Conservation (phyloP, 2,888 invertebrate genomes). For the Mellilla xanthometata region DNA sequence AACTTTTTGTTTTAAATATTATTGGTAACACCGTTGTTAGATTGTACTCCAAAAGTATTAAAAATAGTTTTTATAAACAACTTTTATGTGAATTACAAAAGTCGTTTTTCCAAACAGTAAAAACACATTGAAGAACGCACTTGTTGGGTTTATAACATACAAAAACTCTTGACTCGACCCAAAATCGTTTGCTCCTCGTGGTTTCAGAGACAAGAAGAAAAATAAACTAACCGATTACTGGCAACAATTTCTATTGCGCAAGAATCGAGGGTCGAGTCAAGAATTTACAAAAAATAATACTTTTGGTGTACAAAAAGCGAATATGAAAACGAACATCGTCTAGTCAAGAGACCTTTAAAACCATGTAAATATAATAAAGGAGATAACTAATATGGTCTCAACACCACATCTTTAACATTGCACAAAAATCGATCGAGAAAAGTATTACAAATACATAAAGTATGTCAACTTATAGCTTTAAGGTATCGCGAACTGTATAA, state of each 20-base stretch:
- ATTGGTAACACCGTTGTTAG: slow-evolving; percentile 25
- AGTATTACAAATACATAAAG: slow-evolving; percentile 72
- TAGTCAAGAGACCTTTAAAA: slow-evolving; percentile 57
- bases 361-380: slow-evolving; percentile 51
- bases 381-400: slow-evolving; percentile 37
- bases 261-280: too few species aligned
- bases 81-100: too few species aligned
- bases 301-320: slow-evolving; percentile 39
- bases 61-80: too few species aligned
- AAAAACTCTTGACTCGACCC: too few species aligned
- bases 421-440: slow-evolving; percentile 54
- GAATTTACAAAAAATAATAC: not conserved
- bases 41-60: slow-evolving; percentile 28
- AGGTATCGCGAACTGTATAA: slow-evolving; percentile 72
- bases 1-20: not conserved
- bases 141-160: too few species aligned
- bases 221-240: too few species aligned
- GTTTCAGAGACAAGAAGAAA: too few species aligned
- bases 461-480: slow-evolving; percentile 75
- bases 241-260: too few species aligned
- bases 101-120: too few species aligned
- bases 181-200: too few species aligned
- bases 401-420: slow-evolving; percentile 49
- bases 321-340: slow-evolving; percentile 46
- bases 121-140: too few species aligned